Conservation (phyloP, 2,888 invertebrate species). For the Adelognathus sp. region DNA sequence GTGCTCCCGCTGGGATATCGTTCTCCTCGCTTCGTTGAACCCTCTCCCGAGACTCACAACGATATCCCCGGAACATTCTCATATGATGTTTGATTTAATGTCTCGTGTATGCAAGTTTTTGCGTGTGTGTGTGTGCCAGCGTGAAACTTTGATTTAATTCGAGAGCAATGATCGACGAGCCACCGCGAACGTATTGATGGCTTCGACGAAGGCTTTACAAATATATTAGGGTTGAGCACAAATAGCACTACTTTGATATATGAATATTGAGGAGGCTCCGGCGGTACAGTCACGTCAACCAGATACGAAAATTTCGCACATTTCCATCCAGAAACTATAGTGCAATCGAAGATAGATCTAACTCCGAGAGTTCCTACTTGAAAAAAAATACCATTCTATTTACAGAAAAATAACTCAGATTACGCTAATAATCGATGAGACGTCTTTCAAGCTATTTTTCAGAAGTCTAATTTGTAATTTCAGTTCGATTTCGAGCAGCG, state of each 20-base stretch:
- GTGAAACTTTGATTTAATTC: slow-evolving; percentile 4
- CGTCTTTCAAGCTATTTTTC: too few relatives aligned
- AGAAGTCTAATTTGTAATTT: too few relatives aligned
- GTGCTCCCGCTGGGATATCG: slow-evolving; percentile 43
- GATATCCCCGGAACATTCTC: slow-evolving; percentile 41
- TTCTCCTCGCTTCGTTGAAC: slow-evolving; percentile 34
- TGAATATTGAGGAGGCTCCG: slow-evolving; percentile 45
- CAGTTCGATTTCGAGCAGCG: too few relatives aligned
- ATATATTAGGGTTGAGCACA: slow-evolving; percentile 20
- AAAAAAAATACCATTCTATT: too few relatives aligned
- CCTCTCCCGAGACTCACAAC: background rate
- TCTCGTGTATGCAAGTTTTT: background rate
- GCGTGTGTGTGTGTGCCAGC: background rate
- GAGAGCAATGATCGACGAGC: slow-evolving; percentile 22
- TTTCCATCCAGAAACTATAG: too few relatives aligned
- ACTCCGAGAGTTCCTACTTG: too few relatives aligned
- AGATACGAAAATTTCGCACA: too few relatives aligned
- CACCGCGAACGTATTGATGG: slow-evolving; percentile 33
- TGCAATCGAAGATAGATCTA: too few relatives aligned
- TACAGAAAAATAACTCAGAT: too few relatives aligned
- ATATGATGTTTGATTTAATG: slow-evolving; percentile 49
- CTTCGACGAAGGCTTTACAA: slow-evolving; percentile 31
- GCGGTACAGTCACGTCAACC: too few relatives aligned
- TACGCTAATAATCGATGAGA: too few relatives aligned
- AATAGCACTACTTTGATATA: background rate